Base-by-base conservation (phyloP, 1,140 invertebrate species). In the Halotydeus destructor region DNA sequence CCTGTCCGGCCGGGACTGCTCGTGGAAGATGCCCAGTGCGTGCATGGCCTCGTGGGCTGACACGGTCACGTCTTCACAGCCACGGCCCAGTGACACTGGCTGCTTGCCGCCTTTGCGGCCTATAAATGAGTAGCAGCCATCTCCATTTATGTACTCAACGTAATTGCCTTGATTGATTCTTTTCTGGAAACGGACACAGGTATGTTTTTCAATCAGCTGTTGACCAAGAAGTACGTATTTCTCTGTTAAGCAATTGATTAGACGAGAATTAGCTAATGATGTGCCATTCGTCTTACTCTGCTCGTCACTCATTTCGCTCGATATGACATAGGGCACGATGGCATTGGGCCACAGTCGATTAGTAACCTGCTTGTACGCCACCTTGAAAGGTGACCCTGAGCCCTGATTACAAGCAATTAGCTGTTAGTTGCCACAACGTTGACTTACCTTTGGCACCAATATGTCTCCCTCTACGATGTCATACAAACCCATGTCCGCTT, bases 181-280 rank as follows among this genome's bases (percentile, higher is more conserved):
- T 5, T 63, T 61, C 9, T 62, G 60, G 44, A 75, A 74, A 41
- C 56, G 56, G 14, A 75, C 51, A 49, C 72, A 75, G 0, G 70
- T 73, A 39, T 60, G 63, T 6, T 60, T 47, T 14, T 71, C 63
- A 32, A 67, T 68, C n/a, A n/a, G n/a, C n/a, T n/a, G n/a, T n/a
- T n/a, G n/a, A n/a, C n/a, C n/a, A n/a, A n/a, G n/a, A n/a, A n/a
- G n/a, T n/a, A n/a, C n/a, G n/a, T n/a, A n/a, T n/a, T n/a, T n/a
- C n/a, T n/a, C n/a, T n/a, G n/a, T n/a, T n/a, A n/a, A n/a, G n/a
- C n/a, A n/a, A n/a, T n/a, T n/a, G n/a, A n/a, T n/a, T n/a, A n/a
- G n/a, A n/a, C n/a, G n/a, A n/a, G n/a, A n/a, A n/a, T n/a, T n/a
- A n/a, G n/a, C n/a, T n/a, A n/a, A n/a, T n/a, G n/a, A n/a, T n/a